Percentiles rank a stretch among this genome's conserved stretches.
These are phyloP conservation scores for Delichon dasypus DNA, from an alignment of 2,797 vertebrate species.

Conservation along the genomic window DNA sequence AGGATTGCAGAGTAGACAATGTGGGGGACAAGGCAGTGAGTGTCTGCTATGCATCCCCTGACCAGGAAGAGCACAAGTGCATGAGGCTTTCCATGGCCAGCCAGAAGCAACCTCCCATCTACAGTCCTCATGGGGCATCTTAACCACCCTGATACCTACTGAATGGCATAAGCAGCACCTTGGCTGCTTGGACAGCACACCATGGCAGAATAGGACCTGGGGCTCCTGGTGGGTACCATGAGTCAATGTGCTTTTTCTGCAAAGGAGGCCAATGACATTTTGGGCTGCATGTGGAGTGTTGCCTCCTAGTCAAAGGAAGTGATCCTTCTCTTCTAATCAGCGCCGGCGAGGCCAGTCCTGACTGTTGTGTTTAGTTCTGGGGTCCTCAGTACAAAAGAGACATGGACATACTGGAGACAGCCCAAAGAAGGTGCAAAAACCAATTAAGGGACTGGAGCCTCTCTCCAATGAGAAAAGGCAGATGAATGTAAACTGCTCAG, in stretches of 20 bases:
- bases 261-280: background rate
- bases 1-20: background rate
- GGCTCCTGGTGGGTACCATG: background rate
- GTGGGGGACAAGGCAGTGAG: background rate
- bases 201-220: background rate
- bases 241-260: background rate
- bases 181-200: background rate
- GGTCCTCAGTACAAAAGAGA: background rate
- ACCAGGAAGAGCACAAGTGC: background rate
- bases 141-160: background rate
- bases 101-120: background rate
- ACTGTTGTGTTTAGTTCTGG: background rate
- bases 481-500: background rate
- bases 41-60: background rate
- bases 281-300: background rate
- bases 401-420: background rate
- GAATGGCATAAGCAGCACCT: background rate
- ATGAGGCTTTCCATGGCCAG: background rate
- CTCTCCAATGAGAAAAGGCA: background rate
- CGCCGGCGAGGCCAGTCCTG: background rate
- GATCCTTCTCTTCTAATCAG: background rate
- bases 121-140: background rate
- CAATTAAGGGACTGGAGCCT: fast-evolving
- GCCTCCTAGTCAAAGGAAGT: background rate
- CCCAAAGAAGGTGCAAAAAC: background rate